phyloP scores from a whole-genome alignment of 2,888 invertebrate species.

The Phalera bucephala region DNA sequence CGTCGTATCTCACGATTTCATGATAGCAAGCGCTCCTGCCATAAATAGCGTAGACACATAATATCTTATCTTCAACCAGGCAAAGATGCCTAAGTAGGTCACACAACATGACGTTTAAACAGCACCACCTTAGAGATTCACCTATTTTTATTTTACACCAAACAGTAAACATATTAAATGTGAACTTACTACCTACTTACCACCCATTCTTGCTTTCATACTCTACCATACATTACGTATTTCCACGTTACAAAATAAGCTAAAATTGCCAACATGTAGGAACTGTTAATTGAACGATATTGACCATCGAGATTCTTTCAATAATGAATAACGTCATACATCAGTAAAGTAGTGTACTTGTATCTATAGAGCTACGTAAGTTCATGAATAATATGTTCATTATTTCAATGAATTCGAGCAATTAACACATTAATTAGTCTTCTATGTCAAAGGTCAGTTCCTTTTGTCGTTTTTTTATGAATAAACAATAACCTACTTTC shows the following conservation, averaged over 20 bases:
- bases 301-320: conserved; percentile 47
- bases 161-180: no score
- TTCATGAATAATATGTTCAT: conserved; percentile 10
- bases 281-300: conserved; percentile 36
- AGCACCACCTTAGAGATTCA: conserved; percentile 3
- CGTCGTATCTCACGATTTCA: conserved; percentile 15
- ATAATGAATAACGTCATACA: conserved; percentile 43
- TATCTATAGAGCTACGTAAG: conserved; percentile 14
- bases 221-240: no score
- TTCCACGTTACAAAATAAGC: conserved; percentile 10
- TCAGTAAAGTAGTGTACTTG: conserved; percentile 14
- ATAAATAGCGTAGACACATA: conserved; percentile 9
- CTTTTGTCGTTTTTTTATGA: no score
- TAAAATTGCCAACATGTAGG: conserved; percentile 12
- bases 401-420: conserved; percentile 12
- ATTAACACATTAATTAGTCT: background rate
- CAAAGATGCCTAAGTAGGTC: conserved; percentile 26
- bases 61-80: conserved; percentile 31
- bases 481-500: no score
- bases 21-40: conserved; percentile 15
- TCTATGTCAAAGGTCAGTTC: no score
- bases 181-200: no score
- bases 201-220: no score
- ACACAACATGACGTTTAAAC: conserved; percentile 18
- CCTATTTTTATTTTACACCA: no score